Conservation (phyloP, 2,888 invertebrate species). For the Erebia palarica region DNA sequence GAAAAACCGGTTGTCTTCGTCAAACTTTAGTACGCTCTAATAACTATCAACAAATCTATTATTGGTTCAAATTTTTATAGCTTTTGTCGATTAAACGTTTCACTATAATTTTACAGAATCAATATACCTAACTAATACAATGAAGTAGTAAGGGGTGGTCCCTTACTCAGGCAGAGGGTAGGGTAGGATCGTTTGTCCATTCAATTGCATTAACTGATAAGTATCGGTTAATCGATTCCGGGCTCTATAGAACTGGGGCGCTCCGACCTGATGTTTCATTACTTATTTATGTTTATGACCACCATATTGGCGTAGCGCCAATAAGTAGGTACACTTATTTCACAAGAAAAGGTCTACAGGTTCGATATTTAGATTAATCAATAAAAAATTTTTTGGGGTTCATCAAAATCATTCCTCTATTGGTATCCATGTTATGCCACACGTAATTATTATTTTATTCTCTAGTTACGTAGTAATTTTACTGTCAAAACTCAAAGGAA, state of each 20-base stretch:
- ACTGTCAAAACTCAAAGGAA: no score
- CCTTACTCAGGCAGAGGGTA: conserved; percentile 2
- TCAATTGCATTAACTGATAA: conserved; percentile 39
- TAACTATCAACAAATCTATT: no score
- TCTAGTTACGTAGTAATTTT: no score
- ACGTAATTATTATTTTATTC: no score
- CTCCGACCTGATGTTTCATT: conserved; percentile 15
- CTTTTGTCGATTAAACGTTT: not conserved
- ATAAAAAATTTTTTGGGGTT: no score
- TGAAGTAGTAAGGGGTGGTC: not conserved
- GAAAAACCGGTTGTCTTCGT: no score
- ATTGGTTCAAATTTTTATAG: not conserved
- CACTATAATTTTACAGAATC: not conserved
- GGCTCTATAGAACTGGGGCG: conserved; percentile 23
- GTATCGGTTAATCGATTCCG: conserved; percentile 29
- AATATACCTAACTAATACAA: conserved; percentile 5
- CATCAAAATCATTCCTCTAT: no score
- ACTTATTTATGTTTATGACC: conserved; percentile 11
- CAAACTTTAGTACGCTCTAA: no score
- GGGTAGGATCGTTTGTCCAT: conserved; percentile 31
- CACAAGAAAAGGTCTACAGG: not conserved
- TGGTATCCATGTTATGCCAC: no score
- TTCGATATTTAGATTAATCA: not conserved
- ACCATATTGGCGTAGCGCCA: not conserved
- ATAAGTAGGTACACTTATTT: not conserved